Evolutionary conservation across 2,797 vertebrate species (phyloP).

Genomic region (Lateolabrax maculatus): DNA sequence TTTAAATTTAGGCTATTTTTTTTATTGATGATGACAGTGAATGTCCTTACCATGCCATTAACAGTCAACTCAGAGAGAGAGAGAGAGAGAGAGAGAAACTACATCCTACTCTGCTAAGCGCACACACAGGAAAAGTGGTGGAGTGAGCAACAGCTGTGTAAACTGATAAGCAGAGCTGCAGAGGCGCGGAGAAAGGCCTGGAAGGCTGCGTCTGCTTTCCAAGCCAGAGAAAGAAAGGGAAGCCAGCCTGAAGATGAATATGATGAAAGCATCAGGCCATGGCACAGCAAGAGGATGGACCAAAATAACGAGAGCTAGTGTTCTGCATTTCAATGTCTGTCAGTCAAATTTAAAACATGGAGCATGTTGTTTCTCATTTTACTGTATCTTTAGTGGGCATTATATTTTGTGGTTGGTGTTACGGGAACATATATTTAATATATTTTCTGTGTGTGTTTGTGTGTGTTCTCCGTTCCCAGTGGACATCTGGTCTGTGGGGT

Average conservation of each 20-base stretch:
- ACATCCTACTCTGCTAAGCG: conserved; percentile 39
- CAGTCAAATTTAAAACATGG: conserved; percentile 9
- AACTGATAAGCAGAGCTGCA: conserved; percentile 78
- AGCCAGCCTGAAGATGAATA: conserved; percentile 56
- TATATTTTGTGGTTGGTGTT: conserved; percentile 14
- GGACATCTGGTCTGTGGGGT: conserved; percentile 99
- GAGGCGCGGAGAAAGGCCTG: conserved; percentile 61
- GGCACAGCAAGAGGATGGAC: conserved; percentile 21
- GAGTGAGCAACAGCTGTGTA: conserved; percentile 77
- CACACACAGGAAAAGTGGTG: conserved; percentile 43
- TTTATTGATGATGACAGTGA: conserved; percentile 1
- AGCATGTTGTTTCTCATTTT: conserved; percentile 17
- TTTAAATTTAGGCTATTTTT: conserved; percentile 5
- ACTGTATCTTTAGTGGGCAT: conserved; percentile 20
- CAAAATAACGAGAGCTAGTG: conserved; percentile 14
- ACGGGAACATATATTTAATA: conserved; percentile 25
- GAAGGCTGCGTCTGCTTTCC: conserved; percentile 56
- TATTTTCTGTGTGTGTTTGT: conserved; percentile 29
- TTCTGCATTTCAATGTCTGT: conserved; percentile 38
- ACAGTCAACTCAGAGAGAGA: conserved; percentile 22
- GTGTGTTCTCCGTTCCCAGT: conserved; percentile 89
- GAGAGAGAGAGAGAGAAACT: conserved; percentile 16
- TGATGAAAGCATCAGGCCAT: conserved; percentile 52
- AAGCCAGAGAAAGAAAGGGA: conserved; percentile 48
- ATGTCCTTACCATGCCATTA: conserved; percentile 59